Percentiles rank a stretch among this genome's conserved stretches.
These are phyloP conservation scores for Zalophus californianus DNA, from an alignment of 2,797 vertebrate species.

Conservation along the genomic window DNA sequence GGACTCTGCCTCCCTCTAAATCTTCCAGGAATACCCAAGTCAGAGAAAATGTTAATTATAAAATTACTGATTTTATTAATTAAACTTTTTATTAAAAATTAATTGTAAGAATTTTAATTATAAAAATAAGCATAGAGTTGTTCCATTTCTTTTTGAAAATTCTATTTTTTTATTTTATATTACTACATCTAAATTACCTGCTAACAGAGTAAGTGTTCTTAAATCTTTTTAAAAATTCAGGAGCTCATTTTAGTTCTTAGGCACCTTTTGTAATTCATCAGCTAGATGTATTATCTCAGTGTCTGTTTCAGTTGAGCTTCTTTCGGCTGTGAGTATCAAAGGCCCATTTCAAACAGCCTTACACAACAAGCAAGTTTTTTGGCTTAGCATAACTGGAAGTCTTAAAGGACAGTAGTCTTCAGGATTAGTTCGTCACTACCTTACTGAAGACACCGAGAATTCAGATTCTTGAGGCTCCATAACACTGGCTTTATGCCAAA, in stretches of 20 bases:
- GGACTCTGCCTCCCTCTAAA: neutral
- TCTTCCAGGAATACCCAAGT: conserved; percentile 29
- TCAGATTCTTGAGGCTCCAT: neutral
- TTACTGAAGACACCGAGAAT: conserved; percentile 51
- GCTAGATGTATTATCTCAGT: neutral
- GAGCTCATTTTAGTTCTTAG: conserved; percentile 33
- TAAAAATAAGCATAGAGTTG: neutral
- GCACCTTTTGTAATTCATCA: neutral
- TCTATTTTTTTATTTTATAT: conserved; percentile 34
- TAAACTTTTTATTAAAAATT: neutral
- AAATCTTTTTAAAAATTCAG: conserved; percentile 12
- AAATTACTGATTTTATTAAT: neutral
- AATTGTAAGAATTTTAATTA: neutral
- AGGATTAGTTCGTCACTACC: neutral
- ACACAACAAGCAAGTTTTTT: neutral
- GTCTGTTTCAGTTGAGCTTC: conserved; percentile 37
- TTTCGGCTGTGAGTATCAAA: conserved; percentile 30
- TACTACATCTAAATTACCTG: conserved; percentile 19
- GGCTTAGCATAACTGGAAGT: neutral
- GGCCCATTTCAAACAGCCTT: conserved; percentile 24
- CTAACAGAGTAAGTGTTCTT: conserved; percentile 22
- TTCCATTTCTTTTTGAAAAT: conserved; percentile 37
- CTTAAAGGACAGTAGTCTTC: neutral
- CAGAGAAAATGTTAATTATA: neutral
- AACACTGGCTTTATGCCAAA: conserved; percentile 19